Evolutionary conservation across 2,888 invertebrate species (phyloP).

Genomic region (Drosophila birchii): DNA sequence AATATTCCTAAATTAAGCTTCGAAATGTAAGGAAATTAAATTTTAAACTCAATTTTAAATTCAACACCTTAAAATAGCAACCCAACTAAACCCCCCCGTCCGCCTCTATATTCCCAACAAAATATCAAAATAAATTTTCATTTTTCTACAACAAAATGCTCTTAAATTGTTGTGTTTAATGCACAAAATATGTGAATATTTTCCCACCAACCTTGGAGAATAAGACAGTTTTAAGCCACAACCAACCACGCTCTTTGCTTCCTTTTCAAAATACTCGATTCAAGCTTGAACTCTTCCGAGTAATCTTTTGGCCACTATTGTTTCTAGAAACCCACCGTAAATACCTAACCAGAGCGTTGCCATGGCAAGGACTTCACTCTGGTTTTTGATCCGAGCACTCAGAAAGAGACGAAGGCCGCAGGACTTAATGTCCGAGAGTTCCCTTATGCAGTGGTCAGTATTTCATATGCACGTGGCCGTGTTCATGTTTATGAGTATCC

Average conservation of each 20-base stretch:
- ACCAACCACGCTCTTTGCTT: conserved; percentile 22
- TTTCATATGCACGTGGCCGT: conserved; percentile 67
- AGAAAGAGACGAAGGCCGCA: conserved; percentile 30
- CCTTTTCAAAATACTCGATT: neutral
- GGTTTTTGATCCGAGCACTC: conserved; percentile 32
- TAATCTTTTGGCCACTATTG: conserved; percentile 21
- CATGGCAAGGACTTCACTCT: conserved; percentile 20
- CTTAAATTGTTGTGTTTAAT: neutral
- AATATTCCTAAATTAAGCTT: neutral
- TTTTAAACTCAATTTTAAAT: too few species aligned
- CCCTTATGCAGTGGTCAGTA: conserved; percentile 66
- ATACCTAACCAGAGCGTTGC: conserved; percentile 18
- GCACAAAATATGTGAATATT: neutral
- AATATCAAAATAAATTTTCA: neutral
- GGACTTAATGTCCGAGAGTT: conserved; percentile 43
- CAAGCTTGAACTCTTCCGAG: conserved; percentile 15
- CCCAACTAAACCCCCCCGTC: too few species aligned
- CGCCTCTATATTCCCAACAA: neutral
- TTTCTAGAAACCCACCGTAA: conserved; percentile 9
- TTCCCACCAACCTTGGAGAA: neutral
- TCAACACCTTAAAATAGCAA: too few species aligned
- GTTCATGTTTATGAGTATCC: conserved; percentile 44
- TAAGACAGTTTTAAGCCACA: conserved; percentile 2
- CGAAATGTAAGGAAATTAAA: neutral
- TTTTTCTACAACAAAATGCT: neutral